These are phyloP conservation scores for Marcusenius ussheri DNA, from an alignment of 2,113 vertebrate species.

Conservation along the genomic window DNA sequence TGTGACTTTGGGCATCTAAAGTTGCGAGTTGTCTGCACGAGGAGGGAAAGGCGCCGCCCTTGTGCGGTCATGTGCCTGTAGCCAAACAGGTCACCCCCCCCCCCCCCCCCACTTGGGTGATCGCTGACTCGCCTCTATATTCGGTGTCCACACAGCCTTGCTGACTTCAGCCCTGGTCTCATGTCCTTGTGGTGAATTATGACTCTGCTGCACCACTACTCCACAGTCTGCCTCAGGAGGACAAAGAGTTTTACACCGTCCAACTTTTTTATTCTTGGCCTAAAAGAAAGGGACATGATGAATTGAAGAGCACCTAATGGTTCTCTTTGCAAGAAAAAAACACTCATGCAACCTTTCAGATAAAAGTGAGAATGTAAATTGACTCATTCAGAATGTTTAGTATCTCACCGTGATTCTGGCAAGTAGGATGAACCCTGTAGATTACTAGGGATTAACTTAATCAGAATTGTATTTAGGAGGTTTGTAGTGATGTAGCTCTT, in stretches of 20 bases:
- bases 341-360: background rate
- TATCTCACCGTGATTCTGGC: too few species aligned
- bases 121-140: background rate
- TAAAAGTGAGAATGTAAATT: background rate
- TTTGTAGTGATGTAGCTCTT: too few species aligned
- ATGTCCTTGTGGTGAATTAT: conserved; percentile 5
- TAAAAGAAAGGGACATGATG: background rate
- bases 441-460: background rate
- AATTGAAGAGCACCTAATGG: background rate
- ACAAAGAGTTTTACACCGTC: background rate
- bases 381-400: background rate
- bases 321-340: background rate
- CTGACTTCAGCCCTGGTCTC: background rate
- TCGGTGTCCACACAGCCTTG: background rate
- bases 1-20: background rate
- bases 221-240: background rate
- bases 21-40: background rate
- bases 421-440: background rate
- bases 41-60: background rate
- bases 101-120: background rate
- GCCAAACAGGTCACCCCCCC: background rate
- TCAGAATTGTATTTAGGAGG: background rate
- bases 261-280: background rate
- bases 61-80: background rate
- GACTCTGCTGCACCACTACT: background rate